These are phyloP conservation scores for Synanthedon vespiformis DNA, from an alignment of 2,888 invertebrate species.

Conservation along the genomic window DNA sequence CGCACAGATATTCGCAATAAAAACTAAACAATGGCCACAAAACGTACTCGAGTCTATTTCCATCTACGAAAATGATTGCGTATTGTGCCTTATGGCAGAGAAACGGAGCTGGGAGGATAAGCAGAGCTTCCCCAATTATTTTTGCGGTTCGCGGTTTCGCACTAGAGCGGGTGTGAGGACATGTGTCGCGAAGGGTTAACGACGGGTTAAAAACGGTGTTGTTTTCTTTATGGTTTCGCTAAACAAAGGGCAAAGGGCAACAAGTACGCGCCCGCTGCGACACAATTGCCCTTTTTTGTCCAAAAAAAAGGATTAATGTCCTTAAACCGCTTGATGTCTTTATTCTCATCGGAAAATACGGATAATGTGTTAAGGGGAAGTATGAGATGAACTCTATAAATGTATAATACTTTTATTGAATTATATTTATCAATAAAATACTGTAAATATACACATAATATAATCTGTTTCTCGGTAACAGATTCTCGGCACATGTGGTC, in stretches of 20 bases:
- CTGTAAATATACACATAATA: too few relatives aligned
- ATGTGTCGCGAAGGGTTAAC: slow-evolving; percentile 55
- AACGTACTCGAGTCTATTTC: slow-evolving; percentile 14
- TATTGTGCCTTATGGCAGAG: slow-evolving; percentile 5
- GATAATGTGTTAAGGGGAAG: neutral
- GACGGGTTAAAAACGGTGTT: slow-evolving; percentile 45
- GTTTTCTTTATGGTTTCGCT: slow-evolving; percentile 51
- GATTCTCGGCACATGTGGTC: too few relatives aligned
- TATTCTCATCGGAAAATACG: slow-evolving; percentile 13
- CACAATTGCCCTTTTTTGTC: slow-evolving; percentile 27
- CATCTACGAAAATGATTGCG: slow-evolving; percentile 1
- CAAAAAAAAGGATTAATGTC: slow-evolving; percentile 31
- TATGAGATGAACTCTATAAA: too few relatives aligned
- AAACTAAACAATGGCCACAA: slow-evolving; percentile 36
- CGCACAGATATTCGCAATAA: slow-evolving; percentile 47
- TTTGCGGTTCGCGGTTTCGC: slow-evolving; percentile 29
- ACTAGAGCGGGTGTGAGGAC: slow-evolving; percentile 25
- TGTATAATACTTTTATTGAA: too few relatives aligned
- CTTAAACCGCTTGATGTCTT: slow-evolving; percentile 35
- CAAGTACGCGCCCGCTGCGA: slow-evolving; percentile 53
- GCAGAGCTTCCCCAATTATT: slow-evolving; percentile 3
- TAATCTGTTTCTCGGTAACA: too few relatives aligned
- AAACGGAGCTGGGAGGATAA: neutral
- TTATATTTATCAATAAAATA: too few relatives aligned
- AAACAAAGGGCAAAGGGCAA: slow-evolving; percentile 50